These are phyloP conservation scores for Parnassius glacialis DNA, from an alignment of 2,888 invertebrate species.

Conservation along the genomic window DNA sequence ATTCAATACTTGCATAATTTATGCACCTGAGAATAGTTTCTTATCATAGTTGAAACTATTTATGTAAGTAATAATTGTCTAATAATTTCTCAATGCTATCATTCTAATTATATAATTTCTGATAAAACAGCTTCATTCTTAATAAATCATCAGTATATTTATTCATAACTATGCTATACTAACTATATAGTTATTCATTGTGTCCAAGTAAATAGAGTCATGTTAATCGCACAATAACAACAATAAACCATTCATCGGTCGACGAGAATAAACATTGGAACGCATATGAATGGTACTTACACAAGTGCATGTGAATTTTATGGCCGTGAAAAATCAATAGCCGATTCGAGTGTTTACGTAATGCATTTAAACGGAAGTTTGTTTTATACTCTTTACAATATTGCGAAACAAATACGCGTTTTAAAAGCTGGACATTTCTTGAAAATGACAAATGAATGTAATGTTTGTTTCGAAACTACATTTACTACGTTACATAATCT, in stretches of 20 bases:
- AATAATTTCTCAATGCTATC: too few species aligned
- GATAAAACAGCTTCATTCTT: too few species aligned
- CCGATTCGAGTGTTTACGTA: constrained; percentile 19
- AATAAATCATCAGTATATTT: not conserved
- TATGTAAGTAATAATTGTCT: too few species aligned
- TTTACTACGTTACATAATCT: too few species aligned
- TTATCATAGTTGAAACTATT: not conserved
- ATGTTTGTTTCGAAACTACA: too few species aligned
- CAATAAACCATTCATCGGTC: constrained; percentile 16
- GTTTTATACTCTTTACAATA: constrained; percentile 1
- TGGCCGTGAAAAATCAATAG: constrained; percentile 19
- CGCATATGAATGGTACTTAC: constrained; percentile 22
- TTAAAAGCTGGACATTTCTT: too few species aligned
- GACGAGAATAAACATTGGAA: constrained; percentile 36
- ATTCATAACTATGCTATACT: not conserved
- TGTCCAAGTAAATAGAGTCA: constrained; percentile 5
- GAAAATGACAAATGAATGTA: too few species aligned
- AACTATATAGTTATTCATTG: constrained; percentile 6
- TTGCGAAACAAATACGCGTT: not conserved
- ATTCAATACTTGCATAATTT: too few species aligned
- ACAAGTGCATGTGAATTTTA: constrained; percentile 17
- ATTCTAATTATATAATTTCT: too few species aligned
- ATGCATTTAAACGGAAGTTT: not conserved
- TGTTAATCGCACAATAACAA: constrained; percentile 15
- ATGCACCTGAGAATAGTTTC: too few species aligned